Evolutionary conservation across 2,888 invertebrate species (phyloP).

Genomic region (Anthophora plumipes): DNA sequence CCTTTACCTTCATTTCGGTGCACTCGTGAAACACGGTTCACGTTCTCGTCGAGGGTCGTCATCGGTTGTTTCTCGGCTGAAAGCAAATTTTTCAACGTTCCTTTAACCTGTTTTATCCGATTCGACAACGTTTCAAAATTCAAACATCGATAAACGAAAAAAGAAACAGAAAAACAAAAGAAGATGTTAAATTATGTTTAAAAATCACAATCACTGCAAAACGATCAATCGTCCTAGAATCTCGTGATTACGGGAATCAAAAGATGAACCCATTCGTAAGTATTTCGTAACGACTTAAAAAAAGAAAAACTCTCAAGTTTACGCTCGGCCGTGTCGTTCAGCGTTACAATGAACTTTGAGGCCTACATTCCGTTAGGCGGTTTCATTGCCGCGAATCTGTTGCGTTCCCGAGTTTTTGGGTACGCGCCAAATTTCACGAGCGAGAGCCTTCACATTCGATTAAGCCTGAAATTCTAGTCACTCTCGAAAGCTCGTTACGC

Average conservation of each 20-base stretch:
- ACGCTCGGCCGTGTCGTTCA: background rate
- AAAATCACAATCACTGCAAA: too few relatives aligned
- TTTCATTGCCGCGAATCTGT: slow-evolving; percentile 28
- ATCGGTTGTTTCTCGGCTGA: slow-evolving; percentile 80
- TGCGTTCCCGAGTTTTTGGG: slow-evolving; percentile 29
- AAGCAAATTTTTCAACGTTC: slow-evolving; percentile 64
- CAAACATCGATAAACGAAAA: background rate
- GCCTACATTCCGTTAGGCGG: slow-evolving; percentile 15
- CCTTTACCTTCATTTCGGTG: slow-evolving; percentile 65
- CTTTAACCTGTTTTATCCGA: slow-evolving; percentile 34
- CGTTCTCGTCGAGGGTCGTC: slow-evolving; percentile 83
- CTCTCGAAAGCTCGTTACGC: slow-evolving; percentile 11
- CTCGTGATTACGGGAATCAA: background rate
- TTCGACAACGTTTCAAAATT: too few relatives aligned
- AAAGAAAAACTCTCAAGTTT: background rate
- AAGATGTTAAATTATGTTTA: too few relatives aligned
- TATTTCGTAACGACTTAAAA: background rate
- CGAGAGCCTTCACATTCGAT: slow-evolving; percentile 28
- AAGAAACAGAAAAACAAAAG: too few relatives aligned
- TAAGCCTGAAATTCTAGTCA: slow-evolving; percentile 3
- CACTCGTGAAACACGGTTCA: slow-evolving; percentile 78
- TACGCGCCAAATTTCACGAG: slow-evolving; percentile 22
- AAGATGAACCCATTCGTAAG: background rate
- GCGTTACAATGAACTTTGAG: slow-evolving; percentile 6
- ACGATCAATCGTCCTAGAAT: background rate